These are phyloP conservation scores for Notodonta dromedarius DNA, from an alignment of 2,888 invertebrate species.

Conservation along the genomic window DNA sequence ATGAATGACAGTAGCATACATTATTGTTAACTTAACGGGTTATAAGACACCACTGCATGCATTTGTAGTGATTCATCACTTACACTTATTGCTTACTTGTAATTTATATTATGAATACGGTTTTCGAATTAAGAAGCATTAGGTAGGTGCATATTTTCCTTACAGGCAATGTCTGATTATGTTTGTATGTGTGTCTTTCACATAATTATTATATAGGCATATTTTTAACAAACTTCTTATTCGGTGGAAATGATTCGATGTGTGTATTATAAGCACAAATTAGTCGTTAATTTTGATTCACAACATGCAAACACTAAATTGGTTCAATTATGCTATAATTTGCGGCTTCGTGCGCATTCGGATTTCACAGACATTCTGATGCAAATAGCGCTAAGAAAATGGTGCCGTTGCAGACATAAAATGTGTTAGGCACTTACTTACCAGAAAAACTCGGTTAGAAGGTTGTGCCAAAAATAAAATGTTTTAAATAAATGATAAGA, in stretches of 20 bases:
- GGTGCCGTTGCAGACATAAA: background rate
- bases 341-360: constrained; percentile 35
- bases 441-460: too few species aligned
- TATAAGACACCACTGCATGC: constrained; percentile 23
- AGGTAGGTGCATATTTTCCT: too few species aligned
- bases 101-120: background rate
- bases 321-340: constrained; percentile 41
- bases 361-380: constrained; percentile 12
- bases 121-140: too few species aligned
- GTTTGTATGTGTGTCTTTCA: too few species aligned
- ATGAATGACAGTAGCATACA: constrained; percentile 32
- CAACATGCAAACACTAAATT: constrained; percentile 19
- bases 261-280: background rate
- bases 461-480: background rate
- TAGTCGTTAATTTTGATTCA: constrained; percentile 1
- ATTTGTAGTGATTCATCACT: constrained; percentile 19
- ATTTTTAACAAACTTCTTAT: constrained; percentile 1
- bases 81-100: constrained; percentile 15
- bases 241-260: constrained; percentile 7
- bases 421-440: too few species aligned
- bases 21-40: constrained; percentile 35
- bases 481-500: background rate
- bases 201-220: background rate
- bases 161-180: too few species aligned
- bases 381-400: background rate